Percentiles rank a stretch among this genome's conserved stretches.
phyloP scores from a whole-genome alignment of 2,113 vertebrate species.

The Charina bottae region DNA sequence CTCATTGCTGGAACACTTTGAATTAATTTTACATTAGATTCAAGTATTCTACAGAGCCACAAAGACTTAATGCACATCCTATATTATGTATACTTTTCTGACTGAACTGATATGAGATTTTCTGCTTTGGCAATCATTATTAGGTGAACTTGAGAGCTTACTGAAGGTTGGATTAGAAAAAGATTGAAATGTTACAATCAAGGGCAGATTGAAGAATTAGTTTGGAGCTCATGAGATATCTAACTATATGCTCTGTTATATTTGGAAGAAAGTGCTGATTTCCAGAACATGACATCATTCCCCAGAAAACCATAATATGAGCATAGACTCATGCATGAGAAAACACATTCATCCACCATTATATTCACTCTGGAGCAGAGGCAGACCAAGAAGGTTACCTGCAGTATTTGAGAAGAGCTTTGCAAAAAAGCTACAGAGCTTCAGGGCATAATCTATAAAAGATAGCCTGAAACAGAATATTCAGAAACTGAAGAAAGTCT shows the following conservation, averaged over 20 bases:
- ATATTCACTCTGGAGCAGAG: neutral
- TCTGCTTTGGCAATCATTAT: constrained; percentile 37
- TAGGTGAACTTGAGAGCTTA: constrained; percentile 29
- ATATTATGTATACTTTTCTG: constrained; percentile 44
- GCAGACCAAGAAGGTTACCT: neutral
- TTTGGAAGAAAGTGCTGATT: constrained; percentile 46
- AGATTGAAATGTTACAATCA: constrained; percentile 55
- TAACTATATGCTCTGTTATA: constrained; percentile 50
- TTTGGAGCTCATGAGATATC: constrained; percentile 48
- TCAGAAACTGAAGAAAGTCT: neutral
- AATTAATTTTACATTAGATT: constrained; percentile 47
- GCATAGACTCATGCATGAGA: neutral
- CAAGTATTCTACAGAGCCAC: constrained; percentile 59
- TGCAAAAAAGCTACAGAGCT: neutral
- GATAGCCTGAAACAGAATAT: neutral
- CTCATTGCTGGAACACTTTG: constrained; percentile 13
- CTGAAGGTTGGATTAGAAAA: constrained; percentile 33
- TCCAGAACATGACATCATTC: constrained; percentile 27
- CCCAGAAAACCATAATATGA: neutral
- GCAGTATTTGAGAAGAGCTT: neutral
- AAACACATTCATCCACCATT: neutral
- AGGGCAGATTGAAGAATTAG: constrained; percentile 52
- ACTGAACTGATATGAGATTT: constrained; percentile 42
- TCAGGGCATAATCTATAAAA: neutral
- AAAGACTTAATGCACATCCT: constrained; percentile 34